Conservation (phyloP, 92 coral and sea anemone genomes). For the Bergia sp. region DNA sequence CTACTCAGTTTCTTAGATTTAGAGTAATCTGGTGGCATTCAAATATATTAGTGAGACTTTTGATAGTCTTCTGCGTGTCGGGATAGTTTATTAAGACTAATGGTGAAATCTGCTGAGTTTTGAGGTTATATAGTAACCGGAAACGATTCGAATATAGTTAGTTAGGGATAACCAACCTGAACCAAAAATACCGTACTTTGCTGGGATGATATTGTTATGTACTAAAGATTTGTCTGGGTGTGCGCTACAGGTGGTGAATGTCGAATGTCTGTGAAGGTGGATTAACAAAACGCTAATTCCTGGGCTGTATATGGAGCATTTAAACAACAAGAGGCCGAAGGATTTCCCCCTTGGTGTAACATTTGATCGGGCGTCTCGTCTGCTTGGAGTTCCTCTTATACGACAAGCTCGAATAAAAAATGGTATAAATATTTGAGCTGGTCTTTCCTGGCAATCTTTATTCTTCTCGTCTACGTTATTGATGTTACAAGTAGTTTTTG, state of each 20-base stretch:
- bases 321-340: neutral
- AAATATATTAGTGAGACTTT: too few relatives aligned
- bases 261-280: neutral
- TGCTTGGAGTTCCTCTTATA: conserved; percentile 9
- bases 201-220: too few relatives aligned
- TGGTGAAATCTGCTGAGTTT: too few relatives aligned
- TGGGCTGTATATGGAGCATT: neutral
- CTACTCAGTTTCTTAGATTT: too few relatives aligned
- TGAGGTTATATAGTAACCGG: too few relatives aligned
- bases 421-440: neutral
- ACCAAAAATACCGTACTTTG: too few relatives aligned
- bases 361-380: neutral
- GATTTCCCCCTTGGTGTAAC: neutral
- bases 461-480: neutral
- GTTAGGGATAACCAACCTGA: neutral
- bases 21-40: too few relatives aligned
- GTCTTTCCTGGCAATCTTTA: neutral
- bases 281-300: conserved; percentile 1
- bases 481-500: too few relatives aligned
- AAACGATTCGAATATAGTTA: too few relatives aligned
- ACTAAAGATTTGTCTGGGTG: neutral
- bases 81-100: too few relatives aligned
- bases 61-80: too few relatives aligned
- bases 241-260: neutral
- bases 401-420: conserved; percentile 2